Evolutionary conservation across 2,797 vertebrate species (phyloP).

Genomic region (Esox lucius): DNA sequence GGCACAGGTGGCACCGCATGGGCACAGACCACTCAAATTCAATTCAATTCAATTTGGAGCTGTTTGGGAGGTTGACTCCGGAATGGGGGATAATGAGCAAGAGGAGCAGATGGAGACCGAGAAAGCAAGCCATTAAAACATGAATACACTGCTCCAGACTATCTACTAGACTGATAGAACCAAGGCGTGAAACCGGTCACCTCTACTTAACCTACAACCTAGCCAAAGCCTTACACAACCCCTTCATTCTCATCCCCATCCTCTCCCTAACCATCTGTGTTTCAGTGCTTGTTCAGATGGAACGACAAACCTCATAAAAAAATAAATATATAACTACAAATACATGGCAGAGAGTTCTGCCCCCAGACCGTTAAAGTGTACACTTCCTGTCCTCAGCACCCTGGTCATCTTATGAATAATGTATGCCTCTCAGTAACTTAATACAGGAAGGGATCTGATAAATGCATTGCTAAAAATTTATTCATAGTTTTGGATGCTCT

Average conservation of each 20-base stretch:
- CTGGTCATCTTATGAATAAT: constrained; percentile 65
- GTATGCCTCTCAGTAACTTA: constrained; percentile 51
- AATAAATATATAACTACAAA: constrained; percentile 44
- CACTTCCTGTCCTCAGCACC: constrained; percentile 51
- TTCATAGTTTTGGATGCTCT: constrained; percentile 33
- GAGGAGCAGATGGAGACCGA: constrained; percentile 55
- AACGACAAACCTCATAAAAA: constrained; percentile 53
- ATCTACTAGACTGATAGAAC: constrained; percentile 44
- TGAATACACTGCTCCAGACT: constrained; percentile 1
- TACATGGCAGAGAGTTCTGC: constrained; percentile 57
- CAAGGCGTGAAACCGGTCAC: constrained; percentile 60
- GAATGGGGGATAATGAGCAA: constrained; percentile 55
- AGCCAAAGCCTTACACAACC: not conserved
- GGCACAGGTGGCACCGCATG: constrained; percentile 49
- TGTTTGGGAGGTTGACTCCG: constrained; percentile 48
- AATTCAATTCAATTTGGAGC: constrained; percentile 59
- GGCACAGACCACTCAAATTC: constrained; percentile 50
- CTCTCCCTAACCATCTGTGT: not conserved
- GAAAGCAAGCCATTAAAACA: constrained; percentile 7
- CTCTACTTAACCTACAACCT: constrained; percentile 41
- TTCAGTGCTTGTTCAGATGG: constrained; percentile 33
- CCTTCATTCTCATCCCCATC: constrained; percentile 1
- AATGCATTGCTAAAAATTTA: constrained; percentile 36
- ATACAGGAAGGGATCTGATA: constrained; percentile 44
- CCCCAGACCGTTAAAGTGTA: constrained; percentile 54